Percentiles rank a stretch among this genome's conserved stretches.
These are phyloP conservation scores for Phocides pigmalion DNA, from an alignment of 1,140 invertebrate genomes.

Conservation along the genomic window DNA sequence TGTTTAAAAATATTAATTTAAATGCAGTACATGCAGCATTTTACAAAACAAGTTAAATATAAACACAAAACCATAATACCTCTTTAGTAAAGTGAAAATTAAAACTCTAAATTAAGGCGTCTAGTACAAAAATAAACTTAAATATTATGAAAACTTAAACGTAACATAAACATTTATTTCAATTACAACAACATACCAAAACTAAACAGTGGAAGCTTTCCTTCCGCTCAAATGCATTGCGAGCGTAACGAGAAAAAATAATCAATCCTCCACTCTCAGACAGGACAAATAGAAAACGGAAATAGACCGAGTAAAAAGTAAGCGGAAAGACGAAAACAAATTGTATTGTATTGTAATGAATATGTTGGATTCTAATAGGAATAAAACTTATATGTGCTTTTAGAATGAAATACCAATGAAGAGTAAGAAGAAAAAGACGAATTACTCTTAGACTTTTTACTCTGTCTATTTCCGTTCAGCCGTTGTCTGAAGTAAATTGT, in stretches of 20 bases:
- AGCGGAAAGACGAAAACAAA: conserved; percentile 11
- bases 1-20: no score
- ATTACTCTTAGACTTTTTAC: no score
- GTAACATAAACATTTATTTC: conserved; percentile 16
- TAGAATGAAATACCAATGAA: no score
- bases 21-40: no score
- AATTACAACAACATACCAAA: conserved; percentile 13
- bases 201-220: conserved; percentile 10
- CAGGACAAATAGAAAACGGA: conserved; percentile 7
- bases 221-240: not conserved
- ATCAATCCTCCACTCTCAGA: conserved; percentile 9
- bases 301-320: conserved; percentile 15
- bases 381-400: no score
- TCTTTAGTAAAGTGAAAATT: no score
- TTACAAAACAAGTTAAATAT: no score
- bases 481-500: no score
- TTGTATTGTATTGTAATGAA: not conserved
- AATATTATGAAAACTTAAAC: not conserved
- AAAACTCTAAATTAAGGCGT: not conserved
- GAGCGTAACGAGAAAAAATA: conserved; percentile 18
- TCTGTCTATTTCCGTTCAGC: no score
- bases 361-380: no score
- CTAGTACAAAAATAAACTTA: not conserved
- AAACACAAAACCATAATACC: no score
- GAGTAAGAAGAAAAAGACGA: no score